These are phyloP conservation scores for Bombus turneri DNA, from an alignment of 1,140 invertebrate genomes.

Conservation along the genomic window DNA sequence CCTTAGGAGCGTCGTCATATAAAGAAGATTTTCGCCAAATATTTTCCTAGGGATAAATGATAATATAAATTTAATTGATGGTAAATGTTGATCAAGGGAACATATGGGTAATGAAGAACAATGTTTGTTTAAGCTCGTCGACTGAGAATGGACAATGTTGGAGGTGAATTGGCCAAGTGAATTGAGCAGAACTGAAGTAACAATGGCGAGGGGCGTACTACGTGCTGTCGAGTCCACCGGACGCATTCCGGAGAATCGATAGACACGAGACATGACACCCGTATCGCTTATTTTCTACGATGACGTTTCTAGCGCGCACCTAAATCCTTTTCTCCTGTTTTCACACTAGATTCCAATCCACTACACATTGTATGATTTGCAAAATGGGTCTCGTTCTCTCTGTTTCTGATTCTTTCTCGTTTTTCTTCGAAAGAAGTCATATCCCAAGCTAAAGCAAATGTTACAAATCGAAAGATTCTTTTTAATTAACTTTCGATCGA, in stretches of 20 bases:
- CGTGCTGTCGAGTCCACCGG: constrained; percentile 69
- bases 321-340: constrained; percentile 30
- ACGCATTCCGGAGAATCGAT: constrained; percentile 77
- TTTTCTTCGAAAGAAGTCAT: not conserved
- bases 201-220: constrained; percentile 33
- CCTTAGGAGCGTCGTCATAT: constrained; percentile 60
- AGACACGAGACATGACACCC: constrained; percentile 38
- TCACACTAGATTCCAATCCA: not conserved
- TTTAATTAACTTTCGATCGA: too few species aligned
- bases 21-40: constrained; percentile 3
- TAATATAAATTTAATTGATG: not conserved
- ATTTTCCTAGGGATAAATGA: not conserved
- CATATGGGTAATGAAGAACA: not conserved
- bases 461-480: not conserved
- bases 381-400: constrained; percentile 45
- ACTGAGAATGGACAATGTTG: constrained; percentile 7
- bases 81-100: not conserved
- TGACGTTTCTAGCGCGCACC: constrained; percentile 74
- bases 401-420: constrained; percentile 31
- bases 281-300: constrained; percentile 45
- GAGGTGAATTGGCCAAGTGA: constrained; percentile 22
- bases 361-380: constrained; percentile 41
- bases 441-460: not conserved
- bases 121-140: constrained; percentile 26
- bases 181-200: not conserved